Evolutionary conservation across 2,888 invertebrate species (phyloP).

Genomic region (Drosophila prostipennis): DNA sequence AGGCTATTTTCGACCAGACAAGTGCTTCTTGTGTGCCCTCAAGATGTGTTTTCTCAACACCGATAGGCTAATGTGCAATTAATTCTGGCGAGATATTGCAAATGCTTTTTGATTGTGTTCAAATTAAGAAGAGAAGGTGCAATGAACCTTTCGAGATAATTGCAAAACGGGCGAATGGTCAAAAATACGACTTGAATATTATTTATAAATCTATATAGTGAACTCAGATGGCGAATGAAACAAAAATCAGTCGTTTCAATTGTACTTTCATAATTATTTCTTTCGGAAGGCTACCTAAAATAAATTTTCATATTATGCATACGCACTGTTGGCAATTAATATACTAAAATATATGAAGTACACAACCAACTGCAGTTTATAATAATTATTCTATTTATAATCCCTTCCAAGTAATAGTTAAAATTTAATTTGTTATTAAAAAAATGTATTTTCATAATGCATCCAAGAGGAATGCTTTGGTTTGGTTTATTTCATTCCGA

Average conservation of each 20-base stretch:
- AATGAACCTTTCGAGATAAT: conserved; percentile 36
- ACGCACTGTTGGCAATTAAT: not conserved
- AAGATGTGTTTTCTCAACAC: conserved; percentile 75
- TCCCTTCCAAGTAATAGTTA: not conserved
- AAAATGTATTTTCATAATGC: not conserved
- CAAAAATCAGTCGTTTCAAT: too few species aligned
- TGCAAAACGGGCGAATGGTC: conserved; percentile 3
- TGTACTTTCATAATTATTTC: too few species aligned
- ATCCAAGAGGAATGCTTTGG: conserved; percentile 3
- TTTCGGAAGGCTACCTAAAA: not conserved
- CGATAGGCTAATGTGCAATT: conserved; percentile 71
- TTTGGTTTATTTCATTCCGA: conserved; percentile 20
- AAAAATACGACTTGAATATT: conserved; percentile 7
- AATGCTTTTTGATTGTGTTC: conserved; percentile 38
- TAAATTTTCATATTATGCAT: not conserved
- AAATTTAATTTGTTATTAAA: not conserved
- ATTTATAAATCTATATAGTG: conserved; percentile 8
- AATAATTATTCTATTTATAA: not conserved
- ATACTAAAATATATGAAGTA: not conserved
- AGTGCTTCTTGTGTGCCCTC: conserved; percentile 22
- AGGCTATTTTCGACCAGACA: conserved; percentile 23
- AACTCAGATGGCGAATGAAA: not conserved
- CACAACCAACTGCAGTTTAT: not conserved
- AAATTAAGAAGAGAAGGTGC: conserved; percentile 45
- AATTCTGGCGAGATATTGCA: conserved; percentile 48